Conservation (phyloP, 2,888 invertebrate genomes). For the Ochropacha duplaris region DNA sequence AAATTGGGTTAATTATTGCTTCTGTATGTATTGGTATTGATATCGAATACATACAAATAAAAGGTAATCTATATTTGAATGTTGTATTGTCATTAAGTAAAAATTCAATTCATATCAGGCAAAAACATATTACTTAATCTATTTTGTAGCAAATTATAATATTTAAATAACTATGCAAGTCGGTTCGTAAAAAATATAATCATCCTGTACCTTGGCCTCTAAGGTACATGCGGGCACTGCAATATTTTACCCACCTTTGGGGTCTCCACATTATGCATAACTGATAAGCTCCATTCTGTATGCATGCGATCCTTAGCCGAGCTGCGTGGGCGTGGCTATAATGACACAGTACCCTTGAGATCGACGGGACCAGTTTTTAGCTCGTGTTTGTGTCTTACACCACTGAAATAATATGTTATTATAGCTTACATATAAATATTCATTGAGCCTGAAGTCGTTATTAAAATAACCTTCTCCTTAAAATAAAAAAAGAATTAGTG, state of each 20-base stretch:
- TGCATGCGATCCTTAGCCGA: constrained; percentile 80
- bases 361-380: constrained; percentile 52
- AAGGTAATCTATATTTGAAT: no score
- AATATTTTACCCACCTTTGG: constrained; percentile 82
- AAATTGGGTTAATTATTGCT: no score
- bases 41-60: no score
- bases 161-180: no score
- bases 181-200: constrained; percentile 7
- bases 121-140: no score
- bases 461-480: no score
- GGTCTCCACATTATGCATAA: constrained; percentile 83
- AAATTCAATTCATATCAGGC: no score
- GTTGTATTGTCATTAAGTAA: no score
- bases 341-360: constrained; percentile 69
- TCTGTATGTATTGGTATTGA: no score
- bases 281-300: constrained; percentile 81
- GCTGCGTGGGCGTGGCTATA: constrained; percentile 55
- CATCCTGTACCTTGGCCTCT: constrained; percentile 34
- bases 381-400: constrained; percentile 21
- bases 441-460: neutral
- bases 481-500: constrained; percentile 20
- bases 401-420: constrained; percentile 16
- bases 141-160: no score
- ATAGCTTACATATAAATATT: constrained; percentile 1
- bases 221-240: constrained; percentile 49